Percentiles rank a stretch among this genome's conserved stretches.
phyloP scores from a whole-genome alignment of 2,797 vertebrate genomes.

The Epinephelus coioides region DNA sequence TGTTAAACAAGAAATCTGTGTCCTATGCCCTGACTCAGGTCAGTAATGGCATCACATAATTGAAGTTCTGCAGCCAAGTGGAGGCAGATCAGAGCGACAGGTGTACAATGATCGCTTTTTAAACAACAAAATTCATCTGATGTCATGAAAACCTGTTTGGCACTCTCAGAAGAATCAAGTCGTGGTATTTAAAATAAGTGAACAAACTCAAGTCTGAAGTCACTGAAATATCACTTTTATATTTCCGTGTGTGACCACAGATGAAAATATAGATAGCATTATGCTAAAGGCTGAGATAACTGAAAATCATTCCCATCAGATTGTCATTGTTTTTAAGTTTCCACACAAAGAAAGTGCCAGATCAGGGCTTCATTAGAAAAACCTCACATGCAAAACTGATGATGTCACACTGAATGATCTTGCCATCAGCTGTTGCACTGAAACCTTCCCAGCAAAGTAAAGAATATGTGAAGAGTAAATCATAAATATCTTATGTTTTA shows the following conservation, averaged over 20 bases:
- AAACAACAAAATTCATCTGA: constrained; percentile 6
- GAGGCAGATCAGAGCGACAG: constrained; percentile 16
- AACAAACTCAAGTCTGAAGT: background rate
- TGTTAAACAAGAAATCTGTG: constrained; percentile 13
- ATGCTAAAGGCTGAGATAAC: background rate
- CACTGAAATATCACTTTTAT: constrained; percentile 5
- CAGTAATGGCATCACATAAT: constrained; percentile 26
- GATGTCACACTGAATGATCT: background rate
- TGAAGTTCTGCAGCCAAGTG: constrained; percentile 29
- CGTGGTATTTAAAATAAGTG: background rate
- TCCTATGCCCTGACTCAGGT: constrained; percentile 25
- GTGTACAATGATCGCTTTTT: background rate
- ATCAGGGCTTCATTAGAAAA: constrained; percentile 20
- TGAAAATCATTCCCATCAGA: constrained; percentile 37
- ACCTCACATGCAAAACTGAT: constrained; percentile 1
- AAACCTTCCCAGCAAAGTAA: constrained; percentile 17
- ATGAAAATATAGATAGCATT: background rate
- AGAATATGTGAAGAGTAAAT: constrained; percentile 32
- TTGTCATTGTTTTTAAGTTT: constrained; percentile 46
- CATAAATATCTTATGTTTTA: constrained; percentile 23
- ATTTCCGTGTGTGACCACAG: background rate
- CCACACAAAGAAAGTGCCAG: constrained; percentile 31
- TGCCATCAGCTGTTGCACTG: background rate
- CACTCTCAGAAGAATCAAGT: constrained; percentile 8
- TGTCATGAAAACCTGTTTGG: constrained; percentile 15